Percentiles rank a stretch among this genome's conserved stretches.
These are phyloP conservation scores for Lucilia cuprina DNA, from an alignment of 1,140 invertebrate genomes.

Conservation along the genomic window DNA sequence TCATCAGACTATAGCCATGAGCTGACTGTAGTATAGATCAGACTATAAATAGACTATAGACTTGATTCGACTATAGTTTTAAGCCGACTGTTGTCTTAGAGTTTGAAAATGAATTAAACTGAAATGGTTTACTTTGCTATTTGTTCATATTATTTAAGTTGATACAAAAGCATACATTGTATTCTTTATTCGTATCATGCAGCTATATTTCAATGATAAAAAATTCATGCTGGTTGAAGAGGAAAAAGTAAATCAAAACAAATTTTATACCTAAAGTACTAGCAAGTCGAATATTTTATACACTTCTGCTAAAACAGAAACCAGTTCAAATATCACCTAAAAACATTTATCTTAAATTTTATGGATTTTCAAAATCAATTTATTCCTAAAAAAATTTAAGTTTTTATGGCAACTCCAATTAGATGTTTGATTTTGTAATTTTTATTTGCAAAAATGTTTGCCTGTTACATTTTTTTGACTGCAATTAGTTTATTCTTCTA, in stretches of 20 bases:
- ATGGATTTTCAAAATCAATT: background rate
- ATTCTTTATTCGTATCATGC: background rate
- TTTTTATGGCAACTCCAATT: too few relatives aligned
- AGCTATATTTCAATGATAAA: slow-evolving; percentile 5
- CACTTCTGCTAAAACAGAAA: too few relatives aligned
- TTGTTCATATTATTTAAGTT: background rate
- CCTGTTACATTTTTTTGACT: background rate
- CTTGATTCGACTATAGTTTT: too few relatives aligned
- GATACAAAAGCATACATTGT: background rate
- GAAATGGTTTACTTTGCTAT: background rate
- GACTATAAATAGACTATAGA: too few relatives aligned
- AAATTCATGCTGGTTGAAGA: background rate
- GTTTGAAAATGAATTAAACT: too few relatives aligned
- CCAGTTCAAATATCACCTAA: too few relatives aligned
- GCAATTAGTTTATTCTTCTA: background rate
- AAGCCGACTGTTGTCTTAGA: too few relatives aligned
- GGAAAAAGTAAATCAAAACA: background rate
- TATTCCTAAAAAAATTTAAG: too few relatives aligned
- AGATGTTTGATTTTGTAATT: too few relatives aligned
- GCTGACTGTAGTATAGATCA: too few relatives aligned
- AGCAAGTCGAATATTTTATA: background rate
- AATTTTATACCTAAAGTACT: background rate
- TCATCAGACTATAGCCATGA: too few relatives aligned
- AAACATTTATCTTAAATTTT: too few relatives aligned
- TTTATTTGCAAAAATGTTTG: background rate